Evolutionary conservation across 2,797 vertebrate species (phyloP), one percentile per base, ranked within the genome.

Genomic region (Paedocypris micromegethes): DNA sequence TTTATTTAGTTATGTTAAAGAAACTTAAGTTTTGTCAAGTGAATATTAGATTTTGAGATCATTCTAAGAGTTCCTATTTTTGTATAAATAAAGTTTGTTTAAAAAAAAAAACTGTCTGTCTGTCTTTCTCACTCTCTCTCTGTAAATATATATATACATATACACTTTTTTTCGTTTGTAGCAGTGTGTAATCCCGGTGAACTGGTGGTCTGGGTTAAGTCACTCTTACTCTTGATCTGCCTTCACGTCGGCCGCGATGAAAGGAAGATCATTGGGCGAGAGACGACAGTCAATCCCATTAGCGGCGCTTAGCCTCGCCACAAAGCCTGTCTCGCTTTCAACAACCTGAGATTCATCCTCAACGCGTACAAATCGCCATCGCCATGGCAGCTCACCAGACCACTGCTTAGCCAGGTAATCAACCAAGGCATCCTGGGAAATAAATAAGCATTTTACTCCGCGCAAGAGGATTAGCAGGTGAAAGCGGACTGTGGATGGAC

Each of bases 331-430:
- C 58, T 55, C 38, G 7, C 40, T 67, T 55, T 50, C 6, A 45
- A 42, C 39, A n/a, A 60, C 42, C 5, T 4, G 40, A 5, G 48
- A 66, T 7, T 42, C 9, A 37, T 54, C 41, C 9, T 46, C 54
- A 9, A 9, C 6, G 42, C 9, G 6, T 47, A 40, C 37, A 46
- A 47, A 41, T 45, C 8, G 9, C 43, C 2, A 8, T 76, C 72
- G 37, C 64, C 74, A 76, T 74, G 63, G 70, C 48, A 70, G 70
- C 51, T 50, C 47, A 62, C 39, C 50, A 45, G 62, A 40, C 0
- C 9, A 66, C 47, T 50, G 60, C 72, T 78, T 69, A 78, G 46
- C 44, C 38, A 63, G 50, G 42, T 64, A 72, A 74, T 67, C 67
- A 70, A 70, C 55, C n/a, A 46, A 9, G 53, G 62, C 46, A 63